Evolutionary conservation across 2,113 vertebrate species (phyloP).

Genomic region (Hippocampus abdominalis): DNA sequence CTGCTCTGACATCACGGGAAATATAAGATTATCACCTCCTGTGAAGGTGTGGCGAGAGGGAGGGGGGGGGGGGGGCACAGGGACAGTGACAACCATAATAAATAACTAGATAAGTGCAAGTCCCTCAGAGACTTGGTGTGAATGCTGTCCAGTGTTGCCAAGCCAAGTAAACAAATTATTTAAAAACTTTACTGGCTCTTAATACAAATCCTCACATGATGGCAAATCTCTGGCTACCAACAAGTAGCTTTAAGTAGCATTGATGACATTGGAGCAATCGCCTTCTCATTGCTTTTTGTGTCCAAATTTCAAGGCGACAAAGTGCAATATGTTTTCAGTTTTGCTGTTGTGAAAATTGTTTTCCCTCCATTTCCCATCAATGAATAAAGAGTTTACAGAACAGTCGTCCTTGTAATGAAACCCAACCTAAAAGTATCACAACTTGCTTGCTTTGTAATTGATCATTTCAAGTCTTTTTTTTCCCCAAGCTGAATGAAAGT

Average conservation of each 20-base stretch:
- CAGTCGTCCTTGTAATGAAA: too few species aligned
- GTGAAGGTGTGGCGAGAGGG: conserved; percentile 3
- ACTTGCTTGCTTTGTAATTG: too few species aligned
- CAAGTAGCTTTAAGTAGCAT: background rate
- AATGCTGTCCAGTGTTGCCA: background rate
- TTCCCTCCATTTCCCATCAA: too few species aligned
- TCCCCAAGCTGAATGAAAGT: too few species aligned
- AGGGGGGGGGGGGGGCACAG: background rate
- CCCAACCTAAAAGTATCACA: too few species aligned
- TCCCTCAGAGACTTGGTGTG: background rate
- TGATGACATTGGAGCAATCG: background rate
- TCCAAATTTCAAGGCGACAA: too few species aligned
- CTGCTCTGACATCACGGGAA: conserved; percentile 41
- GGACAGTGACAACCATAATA: conserved; percentile 4
- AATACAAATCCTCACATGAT: background rate
- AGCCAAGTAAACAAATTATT: background rate
- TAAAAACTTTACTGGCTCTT: background rate
- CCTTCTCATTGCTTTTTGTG: too few species aligned
- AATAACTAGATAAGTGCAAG: background rate
- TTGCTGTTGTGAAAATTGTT: too few species aligned
- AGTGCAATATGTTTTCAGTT: too few species aligned
- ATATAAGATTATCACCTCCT: conserved; percentile 17
- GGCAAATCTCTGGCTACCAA: background rate
- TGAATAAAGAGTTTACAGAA: too few species aligned
- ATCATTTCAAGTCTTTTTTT: too few species aligned